These are phyloP conservation scores for Oreochromis mossambicus DNA, from an alignment of 2,797 vertebrate genomes.

Conservation along the genomic window DNA sequence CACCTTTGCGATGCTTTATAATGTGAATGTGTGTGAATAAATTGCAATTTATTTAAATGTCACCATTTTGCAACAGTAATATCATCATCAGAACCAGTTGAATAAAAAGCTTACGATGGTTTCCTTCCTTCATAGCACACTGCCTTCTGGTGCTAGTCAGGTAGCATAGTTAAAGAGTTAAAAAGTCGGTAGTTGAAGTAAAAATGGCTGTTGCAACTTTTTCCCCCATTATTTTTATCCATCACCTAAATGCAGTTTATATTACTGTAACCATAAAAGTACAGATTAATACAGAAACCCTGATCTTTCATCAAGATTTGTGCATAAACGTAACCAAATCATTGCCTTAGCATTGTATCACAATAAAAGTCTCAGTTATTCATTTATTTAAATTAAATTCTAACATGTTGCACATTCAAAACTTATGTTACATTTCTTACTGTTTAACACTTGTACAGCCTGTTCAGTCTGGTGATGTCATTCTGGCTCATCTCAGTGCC, in stretches of 20 bases:
- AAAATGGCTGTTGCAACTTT: not conserved
- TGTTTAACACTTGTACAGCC: slow-evolving; percentile 53
- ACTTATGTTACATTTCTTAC: not conserved
- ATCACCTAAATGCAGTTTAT: not conserved
- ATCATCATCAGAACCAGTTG: not conserved
- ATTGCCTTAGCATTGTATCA: not conserved
- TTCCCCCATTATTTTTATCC: not conserved
- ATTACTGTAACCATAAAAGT: not conserved
- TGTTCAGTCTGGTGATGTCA: slow-evolving; percentile 63
- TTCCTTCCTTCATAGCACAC: not conserved
- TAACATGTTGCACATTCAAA: not conserved
- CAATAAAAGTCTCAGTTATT: not conserved
- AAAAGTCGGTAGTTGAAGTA: not conserved
- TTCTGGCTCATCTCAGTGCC: slow-evolving; percentile 59
- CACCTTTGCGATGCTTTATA: not conserved
- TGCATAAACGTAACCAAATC: not conserved
- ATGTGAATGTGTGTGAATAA: not conserved
- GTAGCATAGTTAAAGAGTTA: not conserved
- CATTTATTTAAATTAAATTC: not conserved
- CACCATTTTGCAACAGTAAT: too few relatives aligned
- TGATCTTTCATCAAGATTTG: not conserved
- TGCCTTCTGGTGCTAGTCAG: not conserved
- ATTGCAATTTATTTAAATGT: not conserved
- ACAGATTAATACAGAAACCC: not conserved
- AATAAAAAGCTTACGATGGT: not conserved